Base-by-base conservation (phyloP, 2,797 vertebrate genomes). In the Novumbra hubbsi region DNA sequence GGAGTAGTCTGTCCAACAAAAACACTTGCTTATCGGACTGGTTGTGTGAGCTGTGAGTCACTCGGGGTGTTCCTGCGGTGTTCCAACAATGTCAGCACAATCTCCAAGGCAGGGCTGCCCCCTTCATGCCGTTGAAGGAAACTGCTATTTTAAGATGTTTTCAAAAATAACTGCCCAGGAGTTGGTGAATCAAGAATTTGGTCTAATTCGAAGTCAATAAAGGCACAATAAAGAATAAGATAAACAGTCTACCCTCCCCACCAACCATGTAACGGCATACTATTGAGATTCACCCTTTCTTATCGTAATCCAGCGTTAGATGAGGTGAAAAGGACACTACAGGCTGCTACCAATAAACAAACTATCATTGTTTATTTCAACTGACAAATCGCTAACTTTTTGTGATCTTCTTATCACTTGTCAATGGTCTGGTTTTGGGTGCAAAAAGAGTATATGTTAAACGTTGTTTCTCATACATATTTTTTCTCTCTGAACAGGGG, bases 401-500 rank as follows among this genome's bases (percentile, higher is more conserved):
- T 64, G 62, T 17, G 28, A 64, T 64, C 19, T 19, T 30, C 0
- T 27, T 27, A 24, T 3, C 2, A 60, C 19, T 21, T 60, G 57
- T 60, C 57, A 28, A 24, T 62, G 27, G 24, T n/a, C 57, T 4
- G 24, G 24, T 62, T 14, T 62, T n/a, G 57, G 27, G 64, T 32
- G 5, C 65, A 67, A 19, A 34, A 67, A 24, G 50, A 64, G n/a
- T 24, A 69, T 4, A 62, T 14, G 49, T 32, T n/a, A n/a, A n/a
- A n/a, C n/a, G n/a, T n/a, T n/a, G 71, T 64, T 1, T n/a, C 12
- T 80, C 73, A 66, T 57, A 2, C 74, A 67, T 57, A 34, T 19
- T 38, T 80, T 73, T 32, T 60, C 41, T 66, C 88, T 87, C 41
- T 83, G 90, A 90, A 73, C 85, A 99, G 98, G 98, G 98, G 98